These are phyloP conservation scores for Coptodon rendalli DNA, from an alignment of 2,113 vertebrate genomes.

Conservation along the genomic window DNA sequence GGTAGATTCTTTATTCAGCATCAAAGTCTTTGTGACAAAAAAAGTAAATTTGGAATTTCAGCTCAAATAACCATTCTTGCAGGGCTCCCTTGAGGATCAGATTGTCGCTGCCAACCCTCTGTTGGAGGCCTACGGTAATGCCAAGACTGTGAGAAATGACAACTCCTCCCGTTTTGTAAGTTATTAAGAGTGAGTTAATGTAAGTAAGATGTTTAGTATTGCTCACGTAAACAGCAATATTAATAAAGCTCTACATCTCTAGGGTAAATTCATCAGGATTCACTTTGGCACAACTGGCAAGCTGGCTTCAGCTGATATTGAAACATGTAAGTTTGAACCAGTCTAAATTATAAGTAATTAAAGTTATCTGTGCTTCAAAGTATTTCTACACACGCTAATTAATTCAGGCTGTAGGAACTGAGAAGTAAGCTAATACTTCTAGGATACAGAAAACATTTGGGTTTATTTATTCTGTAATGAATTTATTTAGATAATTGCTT, in stretches of 20 bases:
- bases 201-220: neutral
- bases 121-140: slow-evolving; percentile 81
- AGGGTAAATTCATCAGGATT: slow-evolving; percentile 92
- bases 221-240: neutral
- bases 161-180: slow-evolving; percentile 83
- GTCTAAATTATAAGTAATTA: too few species aligned
- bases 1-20: slow-evolving; percentile 50
- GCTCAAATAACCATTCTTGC: neutral
- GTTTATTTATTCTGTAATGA: too few species aligned
- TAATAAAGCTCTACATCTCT: neutral
- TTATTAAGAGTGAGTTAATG: neutral
- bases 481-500: too few species aligned
- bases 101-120: slow-evolving; percentile 66
- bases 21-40: neutral
- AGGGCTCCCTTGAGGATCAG: slow-evolving; percentile 74
- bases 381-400: too few species aligned
- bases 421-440: too few species aligned
- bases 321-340: slow-evolving; percentile 80
- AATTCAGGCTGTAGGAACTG: too few species aligned
- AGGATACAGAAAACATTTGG: too few species aligned
- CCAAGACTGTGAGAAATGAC: slow-evolving; percentile 82
- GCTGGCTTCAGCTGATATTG: slow-evolving; percentile 90
- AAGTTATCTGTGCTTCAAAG: too few species aligned
- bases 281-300: slow-evolving; percentile 86
- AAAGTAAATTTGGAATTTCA: neutral